A percentile compares a stretch with the other conserved stretches of the same genome.
phyloP scores from a whole-genome alignment of 2,888 invertebrate genomes.

The Ernsta delagoae region DNA sequence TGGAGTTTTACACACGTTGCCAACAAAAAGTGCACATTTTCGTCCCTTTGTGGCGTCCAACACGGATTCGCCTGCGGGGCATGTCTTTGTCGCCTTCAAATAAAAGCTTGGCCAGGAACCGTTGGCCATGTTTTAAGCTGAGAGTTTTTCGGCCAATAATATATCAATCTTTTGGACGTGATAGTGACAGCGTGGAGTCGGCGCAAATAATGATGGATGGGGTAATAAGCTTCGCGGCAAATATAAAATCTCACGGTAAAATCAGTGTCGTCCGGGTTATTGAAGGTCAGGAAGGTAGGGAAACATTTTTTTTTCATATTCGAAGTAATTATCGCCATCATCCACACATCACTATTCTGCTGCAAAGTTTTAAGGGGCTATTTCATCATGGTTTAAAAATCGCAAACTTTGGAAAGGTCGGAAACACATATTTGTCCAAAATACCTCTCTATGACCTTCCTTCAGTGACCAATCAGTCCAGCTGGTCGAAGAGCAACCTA shows the following conservation, averaged over 20 bases:
- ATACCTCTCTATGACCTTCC: too few species aligned
- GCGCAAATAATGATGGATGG: conserved; percentile 49
- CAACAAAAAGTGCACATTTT: conserved; percentile 26
- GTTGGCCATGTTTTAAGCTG: conserved; percentile 25
- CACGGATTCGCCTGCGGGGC: conserved; percentile 17
- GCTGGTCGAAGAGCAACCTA: too few species aligned
- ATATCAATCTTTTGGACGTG: conserved; percentile 46
- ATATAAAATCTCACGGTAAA: conserved; percentile 23
- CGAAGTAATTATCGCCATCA: too few species aligned
- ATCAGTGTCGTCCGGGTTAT: conserved; percentile 30
- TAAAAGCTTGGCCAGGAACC: conserved; percentile 26
- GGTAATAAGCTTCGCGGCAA: conserved; percentile 39
- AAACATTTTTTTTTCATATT: too few species aligned
- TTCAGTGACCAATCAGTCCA: too few species aligned
- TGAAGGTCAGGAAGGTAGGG: not conserved
- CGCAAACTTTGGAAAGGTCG: too few species aligned
- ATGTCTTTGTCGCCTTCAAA: conserved; percentile 30
- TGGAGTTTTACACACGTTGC: conserved; percentile 16
- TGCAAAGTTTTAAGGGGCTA: too few species aligned
- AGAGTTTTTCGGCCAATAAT: conserved; percentile 41
- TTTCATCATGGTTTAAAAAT: too few species aligned
- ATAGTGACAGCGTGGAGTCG: conserved; percentile 40
- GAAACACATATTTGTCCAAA: too few species aligned
- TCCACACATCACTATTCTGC: too few species aligned
- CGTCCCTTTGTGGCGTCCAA: conserved; percentile 23